Conservation (phyloP, 1,140 invertebrate genomes). For the Temnothorax nylanderi region DNA sequence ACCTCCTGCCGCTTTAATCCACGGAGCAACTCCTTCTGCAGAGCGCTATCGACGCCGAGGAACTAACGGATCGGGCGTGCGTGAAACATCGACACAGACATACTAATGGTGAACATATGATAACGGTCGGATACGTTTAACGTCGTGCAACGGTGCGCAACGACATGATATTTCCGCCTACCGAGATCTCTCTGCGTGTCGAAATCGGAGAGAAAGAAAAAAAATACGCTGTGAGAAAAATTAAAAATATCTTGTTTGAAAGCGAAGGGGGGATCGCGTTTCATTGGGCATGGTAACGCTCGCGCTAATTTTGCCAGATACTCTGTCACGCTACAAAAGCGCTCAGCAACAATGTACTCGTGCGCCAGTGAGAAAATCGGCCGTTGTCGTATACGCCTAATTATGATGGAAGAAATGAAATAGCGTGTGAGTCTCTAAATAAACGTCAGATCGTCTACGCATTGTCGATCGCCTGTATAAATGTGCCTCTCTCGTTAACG, state of each 20-base stretch:
- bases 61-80: slow-evolving; percentile 79
- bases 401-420: slow-evolving; percentile 27
- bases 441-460: background rate
- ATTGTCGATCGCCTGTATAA: background rate
- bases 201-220: background rate
- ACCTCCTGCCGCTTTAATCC: slow-evolving; percentile 85
- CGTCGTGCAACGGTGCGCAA: slow-evolving; percentile 55
- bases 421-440: background rate
- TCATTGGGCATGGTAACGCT: background rate
- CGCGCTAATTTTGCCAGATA: slow-evolving; percentile 49
- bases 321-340: slow-evolving; percentile 24
- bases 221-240: background rate
- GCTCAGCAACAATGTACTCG: slow-evolving; percentile 7
- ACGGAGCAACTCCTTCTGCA: slow-evolving; percentile 87
- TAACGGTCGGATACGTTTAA: slow-evolving; percentile 43
- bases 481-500: background rate
- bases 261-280: background rate
- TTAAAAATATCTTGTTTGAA: background rate
- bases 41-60: slow-evolving; percentile 82
- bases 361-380: slow-evolving; percentile 22
- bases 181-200: slow-evolving; percentile 20
- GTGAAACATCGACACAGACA: slow-evolving; percentile 79
- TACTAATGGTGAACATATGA: slow-evolving; percentile 66
- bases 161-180: slow-evolving; percentile 15
- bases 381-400: slow-evolving; percentile 7